These are phyloP conservation scores for Chloropsis cyanopogon DNA, from an alignment of 2,113 vertebrate species.

Conservation along the genomic window DNA sequence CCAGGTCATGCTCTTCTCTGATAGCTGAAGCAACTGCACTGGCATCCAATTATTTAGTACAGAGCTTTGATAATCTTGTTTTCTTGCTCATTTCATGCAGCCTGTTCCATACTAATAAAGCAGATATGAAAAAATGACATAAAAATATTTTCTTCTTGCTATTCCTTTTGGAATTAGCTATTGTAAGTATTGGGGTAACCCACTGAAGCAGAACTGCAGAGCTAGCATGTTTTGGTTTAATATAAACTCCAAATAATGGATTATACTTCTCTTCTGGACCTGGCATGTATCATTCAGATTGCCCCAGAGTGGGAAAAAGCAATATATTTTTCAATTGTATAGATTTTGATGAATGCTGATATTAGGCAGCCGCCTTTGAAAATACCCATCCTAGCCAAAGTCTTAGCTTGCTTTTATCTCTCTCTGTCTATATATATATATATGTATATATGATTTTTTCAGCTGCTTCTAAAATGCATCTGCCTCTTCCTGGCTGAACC, in stretches of 20 bases:
- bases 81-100: conserved; percentile 43
- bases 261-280: not conserved
- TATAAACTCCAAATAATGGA: not conserved
- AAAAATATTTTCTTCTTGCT: not conserved
- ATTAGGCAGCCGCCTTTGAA: not conserved
- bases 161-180: not conserved
- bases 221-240: not conserved
- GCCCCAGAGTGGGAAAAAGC: not conserved
- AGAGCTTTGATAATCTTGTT: conserved; percentile 63
- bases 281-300: not conserved
- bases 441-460: not conserved
- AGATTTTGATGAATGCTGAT: not conserved
- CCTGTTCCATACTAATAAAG: conserved; percentile 52
- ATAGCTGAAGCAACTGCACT: conserved; percentile 50
- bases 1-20: conserved; percentile 53
- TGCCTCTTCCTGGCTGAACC: not conserved
- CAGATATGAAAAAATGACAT: not conserved
- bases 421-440: not conserved
- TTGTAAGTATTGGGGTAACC: not conserved
- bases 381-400: not conserved
- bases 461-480: not conserved
- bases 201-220: not conserved
- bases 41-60: conserved; percentile 68
- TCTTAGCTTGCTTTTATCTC: not conserved
- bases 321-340: not conserved